Conservation (phyloP, 2,113 vertebrate genomes). For the Pomatorhinus ruficollis region DNA sequence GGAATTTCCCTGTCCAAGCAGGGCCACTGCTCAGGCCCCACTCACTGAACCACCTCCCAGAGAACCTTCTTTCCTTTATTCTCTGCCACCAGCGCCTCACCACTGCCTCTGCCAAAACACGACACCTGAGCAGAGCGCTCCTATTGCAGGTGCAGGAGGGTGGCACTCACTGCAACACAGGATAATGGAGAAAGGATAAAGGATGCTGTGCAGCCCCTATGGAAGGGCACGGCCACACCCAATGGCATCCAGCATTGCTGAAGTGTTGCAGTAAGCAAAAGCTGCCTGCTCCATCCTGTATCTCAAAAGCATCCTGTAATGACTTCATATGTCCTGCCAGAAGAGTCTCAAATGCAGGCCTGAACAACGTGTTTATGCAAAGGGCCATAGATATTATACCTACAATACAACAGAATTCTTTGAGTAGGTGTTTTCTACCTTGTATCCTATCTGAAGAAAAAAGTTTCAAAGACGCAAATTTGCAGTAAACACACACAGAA, state of each 20-base stretch:
- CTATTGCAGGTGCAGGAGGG: neutral
- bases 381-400: neutral
- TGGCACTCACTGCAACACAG: neutral
- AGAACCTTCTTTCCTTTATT: neutral
- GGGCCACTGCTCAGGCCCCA: neutral
- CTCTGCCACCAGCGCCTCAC: neutral
- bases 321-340: neutral
- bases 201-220: neutral
- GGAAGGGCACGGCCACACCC: neutral
- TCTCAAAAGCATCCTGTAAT: neutral
- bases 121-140: accelerated
- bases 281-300: neutral
- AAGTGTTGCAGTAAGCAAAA: neutral
- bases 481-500: neutral
- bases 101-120: neutral
- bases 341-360: neutral
- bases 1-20: neutral
- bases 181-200: neutral
- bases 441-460: neutral
- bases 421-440: neutral
- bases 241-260: accelerated
- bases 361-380: neutral
- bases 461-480: neutral
- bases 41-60: neutral
- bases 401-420: neutral